Conservation (phyloP, 2,888 invertebrate genomes). For the Tetragonula carbonaria region DNA sequence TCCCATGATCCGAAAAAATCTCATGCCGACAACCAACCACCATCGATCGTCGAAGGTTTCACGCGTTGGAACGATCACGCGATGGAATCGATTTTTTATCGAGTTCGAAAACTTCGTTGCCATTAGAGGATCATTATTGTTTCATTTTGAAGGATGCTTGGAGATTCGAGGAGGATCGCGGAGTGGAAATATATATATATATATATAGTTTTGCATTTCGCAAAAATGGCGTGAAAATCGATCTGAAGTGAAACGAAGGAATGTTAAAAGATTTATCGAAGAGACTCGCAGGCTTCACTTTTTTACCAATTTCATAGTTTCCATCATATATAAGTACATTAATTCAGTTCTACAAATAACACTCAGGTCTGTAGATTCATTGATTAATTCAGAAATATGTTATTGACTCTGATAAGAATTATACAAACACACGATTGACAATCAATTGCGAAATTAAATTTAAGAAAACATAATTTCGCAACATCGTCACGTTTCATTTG, state of each 20-base stretch:
- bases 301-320: too few relatives aligned
- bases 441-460: too few relatives aligned
- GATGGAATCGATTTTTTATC: not conserved
- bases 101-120: not conserved
- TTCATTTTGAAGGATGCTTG: constrained; percentile 4
- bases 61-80: constrained; percentile 6
- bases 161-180: not conserved
- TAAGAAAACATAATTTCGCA: too few relatives aligned
- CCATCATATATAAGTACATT: too few relatives aligned
- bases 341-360: too few relatives aligned
- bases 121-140: not conserved
- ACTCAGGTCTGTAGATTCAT: too few relatives aligned
- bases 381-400: too few relatives aligned
- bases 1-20: constrained; percentile 42
- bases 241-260: not conserved
- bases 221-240: not conserved
- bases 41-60: constrained; percentile 25
- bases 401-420: too few relatives aligned
- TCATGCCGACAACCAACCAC: constrained; percentile 31
- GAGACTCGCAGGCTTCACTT: too few relatives aligned
- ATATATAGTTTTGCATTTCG: not conserved
- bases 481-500: too few relatives aligned
- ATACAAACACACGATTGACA: too few relatives aligned
- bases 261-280: not conserved
- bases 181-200: not conserved